phyloP scores from a whole-genome alignment of 2,888 invertebrate species.

The Drosophila neotestacea region DNA sequence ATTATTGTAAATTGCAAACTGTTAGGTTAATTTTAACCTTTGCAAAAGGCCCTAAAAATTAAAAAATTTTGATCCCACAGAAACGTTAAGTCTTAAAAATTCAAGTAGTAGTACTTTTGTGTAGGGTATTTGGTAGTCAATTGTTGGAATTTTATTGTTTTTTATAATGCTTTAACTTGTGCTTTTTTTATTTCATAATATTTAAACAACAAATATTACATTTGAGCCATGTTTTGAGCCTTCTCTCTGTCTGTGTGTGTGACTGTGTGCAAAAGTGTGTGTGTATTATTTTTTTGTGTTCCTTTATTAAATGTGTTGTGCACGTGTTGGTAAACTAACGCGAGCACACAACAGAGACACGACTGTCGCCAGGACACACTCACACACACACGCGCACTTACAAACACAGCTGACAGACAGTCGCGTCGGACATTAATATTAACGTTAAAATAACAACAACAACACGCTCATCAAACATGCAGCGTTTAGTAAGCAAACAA shows the following conservation, averaged over 20 bases:
- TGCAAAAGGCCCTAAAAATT: too few relatives aligned
- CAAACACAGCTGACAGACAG: slow-evolving; percentile 61
- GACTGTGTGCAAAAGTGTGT: slow-evolving; percentile 10
- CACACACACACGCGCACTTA: slow-evolving; percentile 7
- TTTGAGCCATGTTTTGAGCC: slow-evolving; percentile 61
- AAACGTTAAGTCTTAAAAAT: too few relatives aligned
- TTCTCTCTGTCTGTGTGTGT: slow-evolving; percentile 19
- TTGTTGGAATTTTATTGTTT: neutral
- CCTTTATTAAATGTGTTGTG: slow-evolving; percentile 72
- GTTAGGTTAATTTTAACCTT: too few relatives aligned
- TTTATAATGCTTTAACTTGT: slow-evolving; percentile 48
- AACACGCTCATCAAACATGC: slow-evolving; percentile 72
- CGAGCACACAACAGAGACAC: slow-evolving; percentile 40
- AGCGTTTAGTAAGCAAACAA: slow-evolving; percentile 62
- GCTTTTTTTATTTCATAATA: slow-evolving; percentile 44
- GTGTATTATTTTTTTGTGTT: slow-evolving; percentile 13
- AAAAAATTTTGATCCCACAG: too few relatives aligned
- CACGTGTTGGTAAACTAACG: slow-evolving; percentile 75
- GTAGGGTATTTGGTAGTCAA: slow-evolving; percentile 23
- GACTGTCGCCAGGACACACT: slow-evolving; percentile 25
- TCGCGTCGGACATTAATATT: slow-evolving; percentile 74
- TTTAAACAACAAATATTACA: slow-evolving; percentile 72
- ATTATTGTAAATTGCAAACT: too few relatives aligned
- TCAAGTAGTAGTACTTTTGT: too few relatives aligned
- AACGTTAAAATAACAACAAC: slow-evolving; percentile 63